Evolutionary conservation across 2,113 vertebrate species (phyloP).

Genomic region (Epinephelus moara): DNA sequence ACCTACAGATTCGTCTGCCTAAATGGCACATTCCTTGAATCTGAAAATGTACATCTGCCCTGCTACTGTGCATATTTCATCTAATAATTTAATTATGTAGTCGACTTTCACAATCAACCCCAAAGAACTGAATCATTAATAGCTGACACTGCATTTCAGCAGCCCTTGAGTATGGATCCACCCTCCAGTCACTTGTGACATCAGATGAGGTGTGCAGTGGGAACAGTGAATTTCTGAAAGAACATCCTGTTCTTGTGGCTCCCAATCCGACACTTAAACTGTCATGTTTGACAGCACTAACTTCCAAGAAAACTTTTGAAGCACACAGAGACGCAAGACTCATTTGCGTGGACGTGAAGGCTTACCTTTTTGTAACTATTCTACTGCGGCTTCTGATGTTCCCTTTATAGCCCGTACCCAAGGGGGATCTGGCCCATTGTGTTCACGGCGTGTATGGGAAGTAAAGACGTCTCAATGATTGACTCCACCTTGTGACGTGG

Average conservation of each 20-base stretch:
- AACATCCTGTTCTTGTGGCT: conserved; percentile 34
- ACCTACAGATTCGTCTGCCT: not conserved
- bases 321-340: not conserved
- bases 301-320: conserved; percentile 13
- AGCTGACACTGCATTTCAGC: conserved; percentile 2
- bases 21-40: not conserved
- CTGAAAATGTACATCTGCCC: not conserved
- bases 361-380: not conserved
- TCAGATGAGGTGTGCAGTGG: conserved; percentile 37
- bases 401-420: not conserved
- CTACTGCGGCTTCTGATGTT: conserved; percentile 21
- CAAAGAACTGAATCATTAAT: not conserved
- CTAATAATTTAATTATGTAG: not conserved
- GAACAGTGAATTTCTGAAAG: conserved; percentile 36
- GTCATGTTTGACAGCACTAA: not conserved
- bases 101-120: not conserved
- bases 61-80: not conserved
- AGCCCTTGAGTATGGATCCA: not conserved
- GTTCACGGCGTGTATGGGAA: conserved; percentile 23
- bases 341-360: not conserved
- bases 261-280: conserved; percentile 11
- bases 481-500: conserved; percentile 47
- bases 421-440: conserved; percentile 51
- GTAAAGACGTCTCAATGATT: conserved; percentile 16
- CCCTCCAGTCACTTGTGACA: conserved; percentile 1